A percentile compares a stretch with the other conserved stretches of the same genome.
These are phyloP conservation scores for Steatornis caripensis DNA, from an alignment of 2,113 vertebrate species.

Conservation along the genomic window DNA sequence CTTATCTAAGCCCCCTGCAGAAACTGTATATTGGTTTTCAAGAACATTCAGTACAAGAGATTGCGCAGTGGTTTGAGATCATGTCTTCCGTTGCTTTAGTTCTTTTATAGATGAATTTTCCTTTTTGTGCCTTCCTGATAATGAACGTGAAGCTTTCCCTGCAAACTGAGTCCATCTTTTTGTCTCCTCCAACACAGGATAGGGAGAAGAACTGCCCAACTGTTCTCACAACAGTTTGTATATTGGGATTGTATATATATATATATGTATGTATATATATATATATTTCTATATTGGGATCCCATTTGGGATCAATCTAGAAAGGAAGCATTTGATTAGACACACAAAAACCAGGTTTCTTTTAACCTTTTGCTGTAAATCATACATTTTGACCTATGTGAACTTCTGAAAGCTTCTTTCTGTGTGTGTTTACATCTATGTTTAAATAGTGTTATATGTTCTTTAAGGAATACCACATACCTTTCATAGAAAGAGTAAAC, in stretches of 20 bases:
- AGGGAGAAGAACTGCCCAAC: neutral
- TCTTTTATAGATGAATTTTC: neutral
- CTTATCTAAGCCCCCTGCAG: neutral
- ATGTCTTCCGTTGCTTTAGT: neutral
- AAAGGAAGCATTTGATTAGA: neutral
- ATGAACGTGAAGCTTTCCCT: neutral
- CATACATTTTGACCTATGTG: neutral
- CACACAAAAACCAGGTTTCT: rapidly evolving
- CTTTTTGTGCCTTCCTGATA: neutral
- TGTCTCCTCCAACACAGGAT: rapidly evolving
- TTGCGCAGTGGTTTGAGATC: neutral
- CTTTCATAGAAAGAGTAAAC: neutral
- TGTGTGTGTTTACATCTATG: rapidly evolving
- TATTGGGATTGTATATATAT: too few relatives aligned
- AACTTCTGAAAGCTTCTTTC: neutral
- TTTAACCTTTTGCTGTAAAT: neutral
- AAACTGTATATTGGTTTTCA: neutral
- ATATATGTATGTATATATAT: too few relatives aligned
- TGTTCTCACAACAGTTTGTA: neutral
- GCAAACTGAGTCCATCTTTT: neutral
- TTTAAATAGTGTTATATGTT: neutral
- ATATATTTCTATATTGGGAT: too few relatives aligned
- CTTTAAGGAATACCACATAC: neutral
- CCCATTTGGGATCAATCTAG: neutral
- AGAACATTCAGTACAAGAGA: neutral